A percentile compares a stretch with the other conserved stretches of the same genome.
Evolutionary conservation across 1,140 invertebrate genomes (phyloP).

Genomic region (Leucophenga varia): DNA sequence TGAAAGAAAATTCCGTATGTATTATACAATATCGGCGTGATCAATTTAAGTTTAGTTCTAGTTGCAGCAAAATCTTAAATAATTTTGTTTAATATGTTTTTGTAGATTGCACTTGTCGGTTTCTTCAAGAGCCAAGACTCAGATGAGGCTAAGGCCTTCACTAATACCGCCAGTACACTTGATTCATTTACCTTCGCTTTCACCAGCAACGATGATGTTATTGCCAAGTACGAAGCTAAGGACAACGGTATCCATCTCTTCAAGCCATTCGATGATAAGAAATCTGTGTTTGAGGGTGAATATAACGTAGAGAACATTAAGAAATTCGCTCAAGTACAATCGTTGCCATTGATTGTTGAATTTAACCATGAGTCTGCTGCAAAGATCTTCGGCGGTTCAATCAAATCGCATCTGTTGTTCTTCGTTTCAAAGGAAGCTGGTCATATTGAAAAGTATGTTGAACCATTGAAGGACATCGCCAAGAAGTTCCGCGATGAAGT

Average conservation of each 20-base stretch:
- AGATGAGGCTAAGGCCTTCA: constrained; percentile 80
- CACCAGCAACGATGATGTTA: constrained; percentile 73
- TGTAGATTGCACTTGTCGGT: constrained; percentile 78
- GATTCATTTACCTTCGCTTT: constrained; percentile 93
- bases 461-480: constrained; percentile 77
- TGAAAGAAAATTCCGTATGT: constrained; percentile 69
- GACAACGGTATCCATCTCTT: constrained; percentile 50
- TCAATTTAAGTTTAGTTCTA: neutral
- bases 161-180: constrained; percentile 73
- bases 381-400: constrained; percentile 97
- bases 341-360: constrained; percentile 91
- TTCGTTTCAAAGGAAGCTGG: constrained; percentile 91
- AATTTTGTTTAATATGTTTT: constrained; percentile 40
- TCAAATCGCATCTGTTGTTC: constrained; percentile 93
- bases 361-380: constrained; percentile 96
- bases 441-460: constrained; percentile 76
- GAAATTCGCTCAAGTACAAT: constrained; percentile 82
- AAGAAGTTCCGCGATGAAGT: constrained; percentile 88
- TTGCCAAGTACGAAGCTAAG: constrained; percentile 57
- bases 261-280: constrained; percentile 90
- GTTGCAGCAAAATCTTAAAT: neutral
- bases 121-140: constrained; percentile 88
- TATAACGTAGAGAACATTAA: constrained; percentile 69
- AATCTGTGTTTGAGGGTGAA: constrained; percentile 76
- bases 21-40: neutral